Conservation (phyloP, 2,888 invertebrate species). For the Pammene fasciana region DNA sequence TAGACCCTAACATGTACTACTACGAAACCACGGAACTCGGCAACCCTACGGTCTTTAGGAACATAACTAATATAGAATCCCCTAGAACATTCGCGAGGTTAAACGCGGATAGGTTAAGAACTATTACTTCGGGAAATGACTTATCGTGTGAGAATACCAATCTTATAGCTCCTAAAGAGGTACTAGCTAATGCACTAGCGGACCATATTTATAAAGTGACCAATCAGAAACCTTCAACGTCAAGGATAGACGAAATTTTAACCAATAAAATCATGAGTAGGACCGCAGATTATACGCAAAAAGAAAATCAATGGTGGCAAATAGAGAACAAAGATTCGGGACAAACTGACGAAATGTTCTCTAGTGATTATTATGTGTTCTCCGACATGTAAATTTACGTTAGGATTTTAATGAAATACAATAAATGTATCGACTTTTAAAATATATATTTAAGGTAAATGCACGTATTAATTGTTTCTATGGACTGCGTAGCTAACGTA, state of each 20-base stretch:
- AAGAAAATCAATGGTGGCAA: slow-evolving; percentile 75
- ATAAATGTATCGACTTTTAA: slow-evolving; percentile 1
- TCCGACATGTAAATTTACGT: slow-evolving; percentile 52
- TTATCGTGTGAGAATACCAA: slow-evolving; percentile 60
- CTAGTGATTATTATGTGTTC: slow-evolving; percentile 71
- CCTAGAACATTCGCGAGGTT: slow-evolving; percentile 71
- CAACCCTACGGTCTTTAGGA: slow-evolving; percentile 60
- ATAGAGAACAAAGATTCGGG: slow-evolving; percentile 63
- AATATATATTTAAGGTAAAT: slow-evolving; percentile 18
- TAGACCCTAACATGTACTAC: slow-evolving; percentile 49
- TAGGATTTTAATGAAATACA: slow-evolving; percentile 16
- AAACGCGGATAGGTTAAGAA: slow-evolving; percentile 74
- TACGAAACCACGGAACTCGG: slow-evolving; percentile 52
- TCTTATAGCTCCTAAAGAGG: slow-evolving; percentile 77
- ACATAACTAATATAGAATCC: slow-evolving; percentile 72
- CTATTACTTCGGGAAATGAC: slow-evolving; percentile 67
- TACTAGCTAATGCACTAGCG: slow-evolving; percentile 73
- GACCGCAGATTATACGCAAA: slow-evolving; percentile 54
- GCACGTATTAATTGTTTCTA: slow-evolving; percentile 33
- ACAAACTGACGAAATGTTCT: slow-evolving; percentile 61
- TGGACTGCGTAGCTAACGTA: slow-evolving; percentile 28
- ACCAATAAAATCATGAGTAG: slow-evolving; percentile 73
- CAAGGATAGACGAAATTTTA: slow-evolving; percentile 74
- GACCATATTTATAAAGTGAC: slow-evolving; percentile 82
- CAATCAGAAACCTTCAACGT: slow-evolving; percentile 79